Conservation (phyloP, 2,888 invertebrate species). For the Gordius sp. region DNA sequence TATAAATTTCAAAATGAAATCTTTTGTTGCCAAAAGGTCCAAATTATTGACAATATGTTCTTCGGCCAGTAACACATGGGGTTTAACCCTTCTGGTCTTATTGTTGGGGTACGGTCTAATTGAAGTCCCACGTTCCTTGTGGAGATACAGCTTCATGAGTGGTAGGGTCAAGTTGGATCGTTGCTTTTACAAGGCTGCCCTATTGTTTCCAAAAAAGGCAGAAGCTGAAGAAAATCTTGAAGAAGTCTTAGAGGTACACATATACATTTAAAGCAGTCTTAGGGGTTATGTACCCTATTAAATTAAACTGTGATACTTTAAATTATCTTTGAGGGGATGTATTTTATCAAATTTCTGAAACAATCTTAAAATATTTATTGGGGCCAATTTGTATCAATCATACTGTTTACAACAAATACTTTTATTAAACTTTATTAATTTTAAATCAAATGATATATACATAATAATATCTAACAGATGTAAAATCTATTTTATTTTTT, state of each 20-base stretch:
- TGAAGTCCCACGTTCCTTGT: slow-evolving; percentile 59
- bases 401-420: no score
- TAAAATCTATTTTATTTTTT: no score
- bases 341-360: neutral
- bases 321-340: slow-evolving; percentile 22
- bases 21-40: no score
- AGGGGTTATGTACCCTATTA: neutral
- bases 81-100: slow-evolving; percentile 66
- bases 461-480: no score
- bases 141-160: slow-evolving; percentile 36
- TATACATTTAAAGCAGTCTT: slow-evolving; percentile 5
- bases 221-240: slow-evolving; percentile 89
- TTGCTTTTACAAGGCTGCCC: slow-evolving; percentile 1
- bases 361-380: slow-evolving; percentile 5
- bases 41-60: slow-evolving; percentile 21
- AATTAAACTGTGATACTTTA: neutral
- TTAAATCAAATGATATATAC: no score
- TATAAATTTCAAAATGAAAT: neutral
- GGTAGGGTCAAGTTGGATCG: neutral
- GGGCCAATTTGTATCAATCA: no score
- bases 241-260: slow-evolving; percentile 57
- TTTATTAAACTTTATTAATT: no score
- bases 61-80: slow-evolving; percentile 94
- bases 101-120: slow-evolving; percentile 76
- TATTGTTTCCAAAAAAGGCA: slow-evolving; percentile 43